Evolutionary conservation across 2,797 vertebrate genomes (phyloP), one percentile per base, ranked within the genome.

Genomic region (Steatocranus sp.): DNA sequence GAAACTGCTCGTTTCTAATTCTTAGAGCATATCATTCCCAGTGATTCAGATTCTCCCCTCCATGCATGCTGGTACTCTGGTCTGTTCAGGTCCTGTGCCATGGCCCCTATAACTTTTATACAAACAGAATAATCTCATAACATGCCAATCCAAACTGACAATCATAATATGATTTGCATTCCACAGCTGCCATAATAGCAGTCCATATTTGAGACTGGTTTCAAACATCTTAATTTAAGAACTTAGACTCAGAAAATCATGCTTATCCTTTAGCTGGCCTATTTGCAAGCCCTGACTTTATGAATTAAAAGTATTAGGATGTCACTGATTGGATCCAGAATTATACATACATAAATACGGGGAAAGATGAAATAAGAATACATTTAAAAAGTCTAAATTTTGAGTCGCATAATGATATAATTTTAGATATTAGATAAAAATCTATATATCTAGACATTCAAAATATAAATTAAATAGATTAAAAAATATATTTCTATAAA

Each of bases 71-170:
- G 68, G 20, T 81, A 41, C 66, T 86, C 88, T 87, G 80, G 48
- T 87, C 73, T 78, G 36, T 84, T 93, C 89, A 91, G 78, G 56
- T 86, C 58, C 51, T 36, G 53, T 82, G 77, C 80, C 82, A 82
- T 41, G 56, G 81, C 63, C 84, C 83, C 75, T 58, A 38, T 58
- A 83, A 80, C 83, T 89, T 75, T 76, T 68, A 82, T 25, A 92
- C 87, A 92, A 91, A 92, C 81, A 93, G 30, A 84, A 83, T 84
- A 84, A 84, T 88, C 87, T 90, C 50, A 84, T 75, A 83, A 81
- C 53, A 58, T 80, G 75, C 81, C 88, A 87, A 80, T 86, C 77
- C 61, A 88, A 86, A 85, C 76, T 68, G 83, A 89, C 79, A 76
- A 73, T 79, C 76, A 83, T 74, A 68, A 90, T 54, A 77, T 23